These are phyloP conservation scores for Melanotus villosus DNA, from an alignment of 2,888 invertebrate genomes.

Conservation along the genomic window DNA sequence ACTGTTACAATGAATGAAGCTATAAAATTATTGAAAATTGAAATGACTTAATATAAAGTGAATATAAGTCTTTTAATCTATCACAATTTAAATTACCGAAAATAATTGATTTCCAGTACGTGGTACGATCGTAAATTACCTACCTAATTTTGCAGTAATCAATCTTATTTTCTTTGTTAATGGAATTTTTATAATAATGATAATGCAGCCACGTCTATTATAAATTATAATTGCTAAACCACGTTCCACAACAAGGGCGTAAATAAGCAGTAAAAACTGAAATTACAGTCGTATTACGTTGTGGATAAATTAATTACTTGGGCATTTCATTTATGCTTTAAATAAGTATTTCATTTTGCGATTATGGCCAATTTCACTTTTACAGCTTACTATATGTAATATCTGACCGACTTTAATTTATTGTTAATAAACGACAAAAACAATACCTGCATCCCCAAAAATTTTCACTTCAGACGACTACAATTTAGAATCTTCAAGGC, in stretches of 20 bases:
- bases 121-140: constrained; percentile 23
- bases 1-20: neutral
- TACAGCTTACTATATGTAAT: no score
- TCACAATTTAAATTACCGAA: constrained; percentile 8
- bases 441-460: no score
- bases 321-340: neutral
- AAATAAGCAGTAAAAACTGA: constrained; percentile 3
- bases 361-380: no score
- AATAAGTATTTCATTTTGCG: neutral
- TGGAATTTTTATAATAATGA: neutral
- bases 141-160: constrained; percentile 17
- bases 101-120: constrained; percentile 13
- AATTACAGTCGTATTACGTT: neutral
- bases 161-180: constrained; percentile 11
- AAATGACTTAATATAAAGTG: neutral
- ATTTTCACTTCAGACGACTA: no score
- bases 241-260: constrained; percentile 4
- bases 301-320: neutral
- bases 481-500: no score
- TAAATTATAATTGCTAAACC: constrained; percentile 4
- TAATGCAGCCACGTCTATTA: neutral
- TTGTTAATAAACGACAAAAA: no score
- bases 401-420: no score
- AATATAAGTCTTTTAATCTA: neutral
- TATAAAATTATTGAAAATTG: neutral